Conservation (phyloP, 2,113 vertebrate species). For the Eretmodus cyanostictus region DNA sequence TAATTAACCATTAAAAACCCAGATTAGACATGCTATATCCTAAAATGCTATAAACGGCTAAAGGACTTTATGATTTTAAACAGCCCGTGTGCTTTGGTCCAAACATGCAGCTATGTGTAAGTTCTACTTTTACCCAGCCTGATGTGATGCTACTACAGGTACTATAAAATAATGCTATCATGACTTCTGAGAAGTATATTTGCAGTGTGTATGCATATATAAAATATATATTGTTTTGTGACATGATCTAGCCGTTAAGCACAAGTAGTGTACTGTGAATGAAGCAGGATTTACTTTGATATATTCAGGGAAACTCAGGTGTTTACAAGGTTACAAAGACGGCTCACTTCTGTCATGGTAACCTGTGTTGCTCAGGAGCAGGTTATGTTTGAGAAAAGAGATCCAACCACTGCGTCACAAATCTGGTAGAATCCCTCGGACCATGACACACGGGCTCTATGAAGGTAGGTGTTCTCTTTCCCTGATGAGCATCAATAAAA, state of each 20-base stretch:
- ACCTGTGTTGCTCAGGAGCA: not conserved
- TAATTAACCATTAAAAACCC: not conserved
- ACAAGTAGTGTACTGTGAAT: not conserved
- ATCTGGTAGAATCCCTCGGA: not conserved
- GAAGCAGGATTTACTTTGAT: not conserved
- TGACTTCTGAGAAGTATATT: not conserved
- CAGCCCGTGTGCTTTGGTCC: not conserved
- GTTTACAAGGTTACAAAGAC: not conserved
- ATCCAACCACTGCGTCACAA: not conserved
- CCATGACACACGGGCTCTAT: fast-evolving
- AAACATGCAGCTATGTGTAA: not conserved
- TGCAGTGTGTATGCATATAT: not conserved
- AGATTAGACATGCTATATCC: not conserved
- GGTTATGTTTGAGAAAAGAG: not conserved
- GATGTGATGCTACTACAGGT: not conserved
- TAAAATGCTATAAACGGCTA: not conserved
- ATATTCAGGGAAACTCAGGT: not conserved
- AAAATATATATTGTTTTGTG: not conserved
- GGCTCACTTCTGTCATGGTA: not conserved
- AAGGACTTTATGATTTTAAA: not conserved
- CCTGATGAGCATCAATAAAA: not conserved
- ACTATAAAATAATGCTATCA: not conserved
- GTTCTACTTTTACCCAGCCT: not conserved
- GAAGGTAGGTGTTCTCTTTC: not conserved
- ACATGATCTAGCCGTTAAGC: not conserved